Conservation (phyloP, 2,888 invertebrate species). For the Drosophila acutilabella region DNA sequence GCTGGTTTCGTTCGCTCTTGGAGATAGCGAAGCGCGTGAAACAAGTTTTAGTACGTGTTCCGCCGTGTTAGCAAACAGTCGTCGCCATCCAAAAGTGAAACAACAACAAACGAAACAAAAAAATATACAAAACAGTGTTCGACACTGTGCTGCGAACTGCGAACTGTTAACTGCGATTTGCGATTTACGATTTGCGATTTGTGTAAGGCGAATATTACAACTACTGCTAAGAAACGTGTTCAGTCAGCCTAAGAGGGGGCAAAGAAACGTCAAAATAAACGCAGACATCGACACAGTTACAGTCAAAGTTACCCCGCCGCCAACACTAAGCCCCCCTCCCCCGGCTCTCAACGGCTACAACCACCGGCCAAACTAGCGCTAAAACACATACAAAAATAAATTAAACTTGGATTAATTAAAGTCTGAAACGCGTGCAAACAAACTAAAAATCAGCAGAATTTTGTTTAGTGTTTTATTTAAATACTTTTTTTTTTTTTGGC, state of each 20-base stretch:
- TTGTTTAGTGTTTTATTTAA: neutral
- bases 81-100: conserved; percentile 36
- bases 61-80: conserved; percentile 85
- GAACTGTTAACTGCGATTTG: neutral
- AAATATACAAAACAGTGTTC: neutral
- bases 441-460: conserved; percentile 2
- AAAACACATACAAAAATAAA: neutral
- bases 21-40: conserved; percentile 63
- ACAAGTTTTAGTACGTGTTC: conserved; percentile 85
- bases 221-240: neutral
- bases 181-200: neutral
- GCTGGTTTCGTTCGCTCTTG: conserved; percentile 40
- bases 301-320: neutral
- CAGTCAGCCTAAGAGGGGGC: neutral
- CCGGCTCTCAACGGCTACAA: neutral
- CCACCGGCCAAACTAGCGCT: neutral
- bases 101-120: conserved; percentile 16
- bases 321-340: neutral
- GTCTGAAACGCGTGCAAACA: too few species aligned
- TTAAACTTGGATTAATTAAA: conserved; percentile 5
- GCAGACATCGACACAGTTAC: conserved; percentile 15
- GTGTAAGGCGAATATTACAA: neutral
- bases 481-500: conserved; percentile 7
- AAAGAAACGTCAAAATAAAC: neutral
- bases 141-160: conserved; percentile 16